Evolutionary conservation across 2,113 vertebrate genomes (phyloP).

Genomic region (Circaetus gallicus): DNA sequence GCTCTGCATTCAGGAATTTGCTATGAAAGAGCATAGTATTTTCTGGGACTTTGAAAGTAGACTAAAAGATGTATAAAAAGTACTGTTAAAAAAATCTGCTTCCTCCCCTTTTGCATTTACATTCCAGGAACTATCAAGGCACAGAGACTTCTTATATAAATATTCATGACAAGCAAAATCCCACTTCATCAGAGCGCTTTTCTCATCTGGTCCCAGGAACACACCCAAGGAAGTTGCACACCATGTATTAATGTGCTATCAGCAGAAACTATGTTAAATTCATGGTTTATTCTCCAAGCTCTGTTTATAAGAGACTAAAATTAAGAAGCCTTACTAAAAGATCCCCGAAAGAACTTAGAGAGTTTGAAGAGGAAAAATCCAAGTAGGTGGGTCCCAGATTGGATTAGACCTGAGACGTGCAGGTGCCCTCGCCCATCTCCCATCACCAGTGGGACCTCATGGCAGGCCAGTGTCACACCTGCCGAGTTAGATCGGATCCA

Average conservation of each 20-base stretch:
- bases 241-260: neutral
- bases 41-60: neutral
- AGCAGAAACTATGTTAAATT: neutral
- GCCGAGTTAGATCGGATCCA: neutral
- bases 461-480: neutral
- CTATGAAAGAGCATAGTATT: neutral
- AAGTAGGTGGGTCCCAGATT: neutral
- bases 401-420: no score
- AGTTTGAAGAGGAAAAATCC: neutral
- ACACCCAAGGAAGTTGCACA: neutral
- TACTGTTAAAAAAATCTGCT: neutral
- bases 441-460: neutral
- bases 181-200: neutral
- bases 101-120: neutral
- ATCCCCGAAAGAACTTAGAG: neutral
- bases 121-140: neutral
- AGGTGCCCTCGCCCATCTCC: neutral
- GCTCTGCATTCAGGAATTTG: neutral
- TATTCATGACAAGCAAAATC: neutral
- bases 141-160: neutral
- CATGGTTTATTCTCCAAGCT: neutral
- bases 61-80: neutral
- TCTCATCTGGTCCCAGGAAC: neutral
- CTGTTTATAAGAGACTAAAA: neutral
- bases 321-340: neutral